Conservation (phyloP, 2,888 invertebrate genomes). For the Lobophora halterata region DNA sequence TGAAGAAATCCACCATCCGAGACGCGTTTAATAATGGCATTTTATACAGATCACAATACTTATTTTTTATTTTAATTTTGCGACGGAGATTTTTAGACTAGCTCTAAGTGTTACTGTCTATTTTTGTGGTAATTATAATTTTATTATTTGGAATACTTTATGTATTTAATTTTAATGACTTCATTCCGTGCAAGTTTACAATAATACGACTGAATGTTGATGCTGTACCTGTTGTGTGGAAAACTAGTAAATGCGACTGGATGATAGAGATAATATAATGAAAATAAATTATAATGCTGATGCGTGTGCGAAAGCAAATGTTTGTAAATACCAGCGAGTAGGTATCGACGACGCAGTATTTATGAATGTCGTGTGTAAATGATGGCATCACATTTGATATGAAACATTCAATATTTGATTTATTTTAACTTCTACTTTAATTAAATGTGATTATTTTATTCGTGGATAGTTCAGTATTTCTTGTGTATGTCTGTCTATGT, state of each 20-base stretch:
- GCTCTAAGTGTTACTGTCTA: constrained; percentile 47
- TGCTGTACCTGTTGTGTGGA: constrained; percentile 59
- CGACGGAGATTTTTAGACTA: constrained; percentile 64
- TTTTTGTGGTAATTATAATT: constrained; percentile 61
- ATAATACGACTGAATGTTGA: constrained; percentile 66
- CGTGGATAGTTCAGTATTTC: constrained; percentile 64
- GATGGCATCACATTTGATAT: constrained; percentile 55
- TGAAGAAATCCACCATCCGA: constrained; percentile 74
- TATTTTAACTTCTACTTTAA: constrained; percentile 41
- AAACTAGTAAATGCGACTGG: constrained; percentile 46
- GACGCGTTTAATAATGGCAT: constrained; percentile 47
- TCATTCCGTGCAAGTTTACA: constrained; percentile 75
- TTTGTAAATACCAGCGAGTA: constrained; percentile 48
- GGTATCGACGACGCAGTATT: constrained; percentile 40
- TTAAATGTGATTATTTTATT: constrained; percentile 37
- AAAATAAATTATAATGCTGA: constrained; percentile 34
- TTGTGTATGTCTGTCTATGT: constrained; percentile 54
- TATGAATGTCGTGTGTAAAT: constrained; percentile 39
- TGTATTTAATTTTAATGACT: constrained; percentile 71
- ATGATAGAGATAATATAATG: constrained; percentile 29
- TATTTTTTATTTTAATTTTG: constrained; percentile 62
- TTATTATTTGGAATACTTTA: constrained; percentile 73
- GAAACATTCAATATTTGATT: constrained; percentile 33
- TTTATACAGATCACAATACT: constrained; percentile 70
- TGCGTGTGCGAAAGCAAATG: constrained; percentile 38